These are phyloP conservation scores for Paracanthobrama guichenoti DNA, from an alignment of 2,113 vertebrate species.

Conservation along the genomic window DNA sequence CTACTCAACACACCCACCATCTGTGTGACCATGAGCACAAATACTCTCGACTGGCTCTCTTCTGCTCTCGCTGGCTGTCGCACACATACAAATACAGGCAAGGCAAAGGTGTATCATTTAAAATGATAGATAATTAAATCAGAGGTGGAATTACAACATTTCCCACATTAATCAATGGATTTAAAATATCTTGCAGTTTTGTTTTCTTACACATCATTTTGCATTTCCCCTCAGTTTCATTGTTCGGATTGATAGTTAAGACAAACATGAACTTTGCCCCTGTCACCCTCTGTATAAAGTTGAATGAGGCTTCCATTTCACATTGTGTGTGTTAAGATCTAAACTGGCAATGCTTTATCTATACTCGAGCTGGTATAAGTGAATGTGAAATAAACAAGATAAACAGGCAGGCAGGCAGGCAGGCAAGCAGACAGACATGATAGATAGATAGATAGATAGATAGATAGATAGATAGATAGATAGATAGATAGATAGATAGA, in stretches of 20 bases:
- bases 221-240: not conserved
- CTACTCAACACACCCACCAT: conserved; percentile 30
- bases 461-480: not conserved
- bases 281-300: not conserved
- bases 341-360: not conserved
- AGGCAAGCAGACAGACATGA: not conserved
- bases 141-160: not conserved
- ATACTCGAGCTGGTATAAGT: not conserved
- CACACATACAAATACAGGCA: not conserved
- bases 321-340: not conserved
- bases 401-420: not conserved
- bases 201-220: not conserved
- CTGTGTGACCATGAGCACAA: not conserved
- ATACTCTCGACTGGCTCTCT: not conserved
- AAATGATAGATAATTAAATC: not conserved
- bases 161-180: not conserved
- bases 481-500: not conserved
- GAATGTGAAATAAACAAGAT: not conserved
- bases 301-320: not conserved
- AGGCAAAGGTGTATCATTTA: not conserved
- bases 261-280: not conserved
- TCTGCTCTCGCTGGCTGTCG: not conserved
- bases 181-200: not conserved
- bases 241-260: not conserved
- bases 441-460: not conserved